Base-by-base conservation (phyloP, 2,888 invertebrate species). In the Agonopterix alstromeriana region DNA sequence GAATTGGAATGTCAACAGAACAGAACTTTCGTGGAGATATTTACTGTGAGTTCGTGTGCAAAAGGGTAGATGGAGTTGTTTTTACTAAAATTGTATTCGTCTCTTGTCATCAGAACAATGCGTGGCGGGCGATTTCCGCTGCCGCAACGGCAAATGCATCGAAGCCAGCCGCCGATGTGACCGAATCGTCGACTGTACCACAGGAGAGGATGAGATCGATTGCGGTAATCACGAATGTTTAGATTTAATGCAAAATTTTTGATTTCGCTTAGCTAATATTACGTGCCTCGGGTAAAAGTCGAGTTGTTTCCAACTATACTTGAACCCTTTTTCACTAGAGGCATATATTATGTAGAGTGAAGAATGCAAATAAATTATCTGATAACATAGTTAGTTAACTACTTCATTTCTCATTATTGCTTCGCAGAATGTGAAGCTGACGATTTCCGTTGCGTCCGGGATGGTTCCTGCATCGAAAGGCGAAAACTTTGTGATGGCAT, bases 181-280 rank as follows among this genome's bases (percentile, higher is more conserved):
- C 70, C 72, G 79, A 3, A 77, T 83, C 9, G 48, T 59, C n/a
- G 93, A 94, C 62, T 94, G 94, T 61, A 70, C 69, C 9, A 82
- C 88, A 50, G 80, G 81, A 38, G 92, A 92, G 63, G 94, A 94
- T 59, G 94, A 94, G 77, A 61, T 59, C 14, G 69, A 88, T 55
- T 94, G 93, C 78, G 77, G 91, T 91, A 74, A 70, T 42, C 27
- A 27, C 27, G 5, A 27, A 5, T 27, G 27, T 27, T 27, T 27
- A 27, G 0, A 27, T 27, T 1, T 5, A 27, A 27, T 27, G 27
- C 3, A 5, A 27, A 7, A 27, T 27, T 27, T 27, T 27, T 27
- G 27, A 5, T 27, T 3, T 17, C 17, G 17, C 3, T 17, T 17
- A 17, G 17, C 17, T 3, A 17, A 17, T 3, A 3, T 1, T 3